Evolutionary conservation across 1,140 invertebrate species (phyloP).

Genomic region (Phortica variegata): DNA sequence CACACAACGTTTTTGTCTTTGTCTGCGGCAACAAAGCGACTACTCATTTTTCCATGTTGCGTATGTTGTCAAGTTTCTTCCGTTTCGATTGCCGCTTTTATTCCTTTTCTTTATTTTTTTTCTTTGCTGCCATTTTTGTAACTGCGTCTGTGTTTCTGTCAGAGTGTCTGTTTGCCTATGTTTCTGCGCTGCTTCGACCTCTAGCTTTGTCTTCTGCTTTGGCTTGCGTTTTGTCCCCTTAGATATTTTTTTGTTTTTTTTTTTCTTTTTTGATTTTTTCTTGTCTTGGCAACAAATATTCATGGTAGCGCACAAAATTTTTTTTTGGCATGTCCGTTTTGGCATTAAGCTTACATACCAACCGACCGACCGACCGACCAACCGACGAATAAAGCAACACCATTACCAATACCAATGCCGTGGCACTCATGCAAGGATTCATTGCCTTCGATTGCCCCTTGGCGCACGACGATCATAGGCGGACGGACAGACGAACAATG

Average conservation of each 20-base stretch:
- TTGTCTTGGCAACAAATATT: constrained; percentile 31
- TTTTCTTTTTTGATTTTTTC: constrained; percentile 1
- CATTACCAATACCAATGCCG: too few species aligned
- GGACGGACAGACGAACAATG: constrained; percentile 25
- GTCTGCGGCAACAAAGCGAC: too few species aligned
- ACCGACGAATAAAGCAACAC: too few species aligned
- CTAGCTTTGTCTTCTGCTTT: too few species aligned
- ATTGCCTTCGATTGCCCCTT: too few species aligned
- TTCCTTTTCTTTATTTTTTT: too few species aligned
- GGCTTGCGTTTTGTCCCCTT: too few species aligned
- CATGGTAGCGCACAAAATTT: constrained; percentile 23
- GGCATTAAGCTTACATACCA: constrained; percentile 24
- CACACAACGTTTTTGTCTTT: constrained; percentile 10
- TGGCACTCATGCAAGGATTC: too few species aligned
- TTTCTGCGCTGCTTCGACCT: too few species aligned
- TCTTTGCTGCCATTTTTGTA: constrained; percentile 16
- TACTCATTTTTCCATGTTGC: constrained; percentile 53
- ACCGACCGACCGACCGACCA: too few species aligned
- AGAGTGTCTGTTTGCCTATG: too few species aligned
- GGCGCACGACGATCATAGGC: too few species aligned
- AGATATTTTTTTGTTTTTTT: constrained; percentile 16
- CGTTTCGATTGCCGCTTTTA: constrained; percentile 35
- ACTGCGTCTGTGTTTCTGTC: constrained; percentile 8
- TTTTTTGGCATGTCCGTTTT: constrained; percentile 47
- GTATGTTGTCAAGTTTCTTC: constrained; percentile 52